Evolutionary conservation across 2,888 invertebrate genomes (phyloP).

Genomic region (Alentia gelatinosa): DNA sequence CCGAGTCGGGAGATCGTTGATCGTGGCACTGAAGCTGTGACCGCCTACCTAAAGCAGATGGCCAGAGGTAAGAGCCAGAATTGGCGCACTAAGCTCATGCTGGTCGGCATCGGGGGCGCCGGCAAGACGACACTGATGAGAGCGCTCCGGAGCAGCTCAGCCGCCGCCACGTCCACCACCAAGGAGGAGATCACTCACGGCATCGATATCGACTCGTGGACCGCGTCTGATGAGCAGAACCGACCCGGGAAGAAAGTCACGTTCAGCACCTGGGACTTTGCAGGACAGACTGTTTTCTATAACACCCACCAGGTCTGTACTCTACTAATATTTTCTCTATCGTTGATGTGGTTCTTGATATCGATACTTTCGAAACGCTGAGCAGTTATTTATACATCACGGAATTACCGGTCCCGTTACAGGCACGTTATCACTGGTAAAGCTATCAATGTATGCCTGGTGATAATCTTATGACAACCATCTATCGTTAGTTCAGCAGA

Average conservation of each 20-base stretch:
- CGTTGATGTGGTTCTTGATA: too few species aligned
- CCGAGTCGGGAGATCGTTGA: slow-evolving; percentile 25
- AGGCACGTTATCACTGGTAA: too few species aligned
- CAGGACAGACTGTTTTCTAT: slow-evolving; percentile 80
- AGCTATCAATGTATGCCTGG: too few species aligned
- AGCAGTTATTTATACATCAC: too few species aligned
- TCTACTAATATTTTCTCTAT: too few species aligned
- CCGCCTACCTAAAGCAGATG: slow-evolving; percentile 39
- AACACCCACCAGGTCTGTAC: slow-evolving; percentile 78
- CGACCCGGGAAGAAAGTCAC: slow-evolving; percentile 59
- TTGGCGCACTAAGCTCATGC: slow-evolving; percentile 77
- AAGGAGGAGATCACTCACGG: slow-evolving; percentile 75
- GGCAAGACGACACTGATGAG: slow-evolving; percentile 74
- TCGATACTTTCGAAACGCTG: too few species aligned
- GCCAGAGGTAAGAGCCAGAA: neutral
- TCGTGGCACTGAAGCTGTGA: neutral
- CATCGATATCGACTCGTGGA: slow-evolving; percentile 77
- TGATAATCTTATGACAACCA: too few species aligned
- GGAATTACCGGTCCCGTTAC: too few species aligned
- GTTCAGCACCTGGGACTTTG: slow-evolving; percentile 79
- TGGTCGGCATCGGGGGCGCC: slow-evolving; percentile 79
- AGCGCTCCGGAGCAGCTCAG: neutral
- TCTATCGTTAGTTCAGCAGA: too few species aligned
- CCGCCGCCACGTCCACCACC: neutral
- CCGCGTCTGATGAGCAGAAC: slow-evolving; percentile 72